Evolutionary conservation across 2,797 vertebrate species (phyloP).

Genomic region (Amazonetta brasiliensis): DNA sequence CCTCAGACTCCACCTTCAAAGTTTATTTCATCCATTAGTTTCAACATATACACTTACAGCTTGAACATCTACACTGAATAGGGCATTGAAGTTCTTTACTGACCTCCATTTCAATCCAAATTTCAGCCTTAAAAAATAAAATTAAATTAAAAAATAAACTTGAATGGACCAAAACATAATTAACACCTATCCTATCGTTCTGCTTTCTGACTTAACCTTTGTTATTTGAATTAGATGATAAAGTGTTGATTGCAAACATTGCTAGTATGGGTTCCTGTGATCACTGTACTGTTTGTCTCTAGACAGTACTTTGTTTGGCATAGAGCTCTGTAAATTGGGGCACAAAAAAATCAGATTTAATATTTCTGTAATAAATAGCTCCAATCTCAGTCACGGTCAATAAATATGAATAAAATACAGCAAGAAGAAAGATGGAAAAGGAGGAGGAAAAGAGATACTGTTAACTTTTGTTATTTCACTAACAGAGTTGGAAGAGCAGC

Average conservation of each 20-base stretch:
- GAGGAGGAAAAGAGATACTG: too few relatives aligned
- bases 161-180: background rate
- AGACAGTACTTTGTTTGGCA: background rate
- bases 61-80: background rate
- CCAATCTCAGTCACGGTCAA: background rate
- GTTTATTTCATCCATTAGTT: background rate
- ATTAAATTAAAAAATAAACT: too few relatives aligned
- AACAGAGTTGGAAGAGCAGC: background rate
- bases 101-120: background rate
- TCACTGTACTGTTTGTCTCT: background rate
- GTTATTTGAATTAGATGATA: background rate
- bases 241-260: background rate
- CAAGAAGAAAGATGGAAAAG: background rate
- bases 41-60: background rate
- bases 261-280: background rate
- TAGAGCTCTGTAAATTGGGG: background rate
- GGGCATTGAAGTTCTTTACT: background rate
- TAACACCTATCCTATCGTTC: background rate
- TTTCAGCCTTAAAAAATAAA: background rate
- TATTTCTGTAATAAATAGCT: background rate
- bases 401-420: background rate
- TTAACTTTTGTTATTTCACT: background rate
- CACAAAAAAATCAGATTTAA: background rate
- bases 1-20: background rate
- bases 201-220: slow-evolving; percentile 3